Evolutionary conservation across 2,888 invertebrate genomes (phyloP).

Genomic region (Bugula neritina): DNA sequence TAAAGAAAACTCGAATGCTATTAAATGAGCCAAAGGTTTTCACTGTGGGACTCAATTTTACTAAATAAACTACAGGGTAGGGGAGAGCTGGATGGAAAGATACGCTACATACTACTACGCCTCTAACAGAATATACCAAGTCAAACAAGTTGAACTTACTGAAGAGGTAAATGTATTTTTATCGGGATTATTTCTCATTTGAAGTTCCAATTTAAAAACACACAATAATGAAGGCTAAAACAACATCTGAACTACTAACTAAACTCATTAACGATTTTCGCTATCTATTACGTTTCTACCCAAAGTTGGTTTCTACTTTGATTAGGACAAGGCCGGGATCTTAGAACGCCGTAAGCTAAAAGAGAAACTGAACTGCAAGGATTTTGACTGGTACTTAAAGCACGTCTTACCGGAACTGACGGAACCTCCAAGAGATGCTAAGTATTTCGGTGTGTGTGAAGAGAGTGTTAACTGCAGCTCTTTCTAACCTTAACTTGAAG

Average conservation of each 20-base stretch:
- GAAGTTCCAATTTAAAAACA: too few relatives aligned
- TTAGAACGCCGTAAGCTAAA: constrained; percentile 64
- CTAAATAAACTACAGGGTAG: constrained; percentile 32
- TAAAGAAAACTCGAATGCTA: too few relatives aligned
- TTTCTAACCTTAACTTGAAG: too few relatives aligned
- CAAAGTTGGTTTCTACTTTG: too few relatives aligned
- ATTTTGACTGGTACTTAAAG: constrained; percentile 93
- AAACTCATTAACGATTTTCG: too few relatives aligned
- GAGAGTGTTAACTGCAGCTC: too few relatives aligned
- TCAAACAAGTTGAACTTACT: constrained; percentile 17
- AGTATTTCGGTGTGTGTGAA: not conserved
- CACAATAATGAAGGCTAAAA: too few relatives aligned
- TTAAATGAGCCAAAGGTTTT: too few relatives aligned
- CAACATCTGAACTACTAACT: too few relatives aligned
- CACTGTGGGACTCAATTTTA: too few relatives aligned
- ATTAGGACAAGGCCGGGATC: constrained; percentile 13
- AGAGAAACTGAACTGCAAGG: constrained; percentile 77
- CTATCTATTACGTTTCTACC: too few relatives aligned
- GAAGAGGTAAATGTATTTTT: not conserved
- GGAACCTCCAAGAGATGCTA: constrained; percentile 29
- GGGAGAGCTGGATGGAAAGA: constrained; percentile 37
- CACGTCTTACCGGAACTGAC: constrained; percentile 84
- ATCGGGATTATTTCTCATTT: too few relatives aligned
- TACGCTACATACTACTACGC: constrained; percentile 36
- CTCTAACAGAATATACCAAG: not conserved